Evolutionary conservation across 2,797 vertebrate genomes (phyloP).

Genomic region (Pyrocephalus nanus): DNA sequence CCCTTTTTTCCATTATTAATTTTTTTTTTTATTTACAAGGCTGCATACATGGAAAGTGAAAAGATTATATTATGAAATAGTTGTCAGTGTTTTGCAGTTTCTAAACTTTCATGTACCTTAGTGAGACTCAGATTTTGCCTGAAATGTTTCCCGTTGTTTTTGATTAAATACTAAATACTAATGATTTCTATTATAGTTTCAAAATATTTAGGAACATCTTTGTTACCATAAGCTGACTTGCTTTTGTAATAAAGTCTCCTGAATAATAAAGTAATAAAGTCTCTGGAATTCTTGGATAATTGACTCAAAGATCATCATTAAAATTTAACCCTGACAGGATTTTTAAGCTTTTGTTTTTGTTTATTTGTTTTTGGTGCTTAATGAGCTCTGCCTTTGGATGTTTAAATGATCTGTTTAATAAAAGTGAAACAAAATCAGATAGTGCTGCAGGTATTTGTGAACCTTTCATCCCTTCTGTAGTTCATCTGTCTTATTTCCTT

Average conservation of each 20-base stretch:
- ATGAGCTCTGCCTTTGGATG: background rate
- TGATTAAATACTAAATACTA: background rate
- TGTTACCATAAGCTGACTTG: background rate
- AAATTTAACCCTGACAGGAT: background rate
- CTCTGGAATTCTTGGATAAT: background rate
- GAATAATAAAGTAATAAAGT: background rate
- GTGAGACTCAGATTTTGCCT: background rate
- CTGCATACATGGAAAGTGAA: background rate
- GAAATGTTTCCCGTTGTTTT: background rate
- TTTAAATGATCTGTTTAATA: background rate
- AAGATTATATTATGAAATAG: background rate
- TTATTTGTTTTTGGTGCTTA: background rate
- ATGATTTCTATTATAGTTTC: background rate
- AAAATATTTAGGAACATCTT: background rate
- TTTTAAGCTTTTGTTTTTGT: background rate
- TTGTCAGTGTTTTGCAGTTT: background rate
- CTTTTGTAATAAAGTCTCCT: background rate
- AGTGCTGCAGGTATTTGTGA: background rate
- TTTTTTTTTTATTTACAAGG: background rate
- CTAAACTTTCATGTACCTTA: background rate
- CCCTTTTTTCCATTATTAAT: accelerated
- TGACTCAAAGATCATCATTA: background rate
- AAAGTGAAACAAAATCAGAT: background rate
- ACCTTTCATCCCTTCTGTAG: background rate
- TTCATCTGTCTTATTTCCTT: background rate